Evolutionary conservation across 2,113 vertebrate genomes (phyloP).

Genomic region (Eurystomus gularis): DNA sequence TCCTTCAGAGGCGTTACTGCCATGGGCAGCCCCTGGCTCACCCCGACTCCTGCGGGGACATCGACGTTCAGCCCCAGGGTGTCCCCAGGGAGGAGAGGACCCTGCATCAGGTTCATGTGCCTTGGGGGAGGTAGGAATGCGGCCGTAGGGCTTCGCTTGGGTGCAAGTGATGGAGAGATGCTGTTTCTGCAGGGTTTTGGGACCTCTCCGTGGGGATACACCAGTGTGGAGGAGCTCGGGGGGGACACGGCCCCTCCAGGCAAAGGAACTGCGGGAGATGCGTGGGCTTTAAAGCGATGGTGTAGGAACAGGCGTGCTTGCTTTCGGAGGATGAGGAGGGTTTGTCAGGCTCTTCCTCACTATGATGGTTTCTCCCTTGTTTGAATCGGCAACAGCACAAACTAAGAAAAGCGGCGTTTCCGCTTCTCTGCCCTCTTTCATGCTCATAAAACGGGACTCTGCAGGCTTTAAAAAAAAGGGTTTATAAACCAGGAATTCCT

Average conservation of each 20-base stretch:
- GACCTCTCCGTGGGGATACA: not conserved
- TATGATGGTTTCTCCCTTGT: not conserved
- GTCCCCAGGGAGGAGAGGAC: not conserved
- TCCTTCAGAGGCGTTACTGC: not conserved
- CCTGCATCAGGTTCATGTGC: fast-evolving
- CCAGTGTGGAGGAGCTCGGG: fast-evolving
- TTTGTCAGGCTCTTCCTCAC: not conserved
- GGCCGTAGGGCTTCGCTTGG: fast-evolving
- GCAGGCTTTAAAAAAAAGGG: not conserved
- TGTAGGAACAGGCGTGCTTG: not conserved
- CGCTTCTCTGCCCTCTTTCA: constrained; percentile 17
- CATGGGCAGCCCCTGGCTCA: not conserved
- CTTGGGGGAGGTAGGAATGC: fast-evolving
- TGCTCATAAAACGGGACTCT: not conserved
- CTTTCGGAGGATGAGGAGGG: not conserved
- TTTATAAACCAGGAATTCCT: not conserved
- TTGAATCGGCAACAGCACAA: not conserved
- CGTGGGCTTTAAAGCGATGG: not conserved
- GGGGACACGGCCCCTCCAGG: not conserved
- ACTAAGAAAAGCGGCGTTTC: not conserved
- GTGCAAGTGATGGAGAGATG: not conserved
- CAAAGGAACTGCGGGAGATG: not conserved
- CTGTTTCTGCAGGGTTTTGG: fast-evolving
- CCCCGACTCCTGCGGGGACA: too few relatives aligned
- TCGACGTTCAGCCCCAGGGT: not conserved